phyloP scores from a whole-genome alignment of 2,888 invertebrate species.

The Diogma glabrata region DNA sequence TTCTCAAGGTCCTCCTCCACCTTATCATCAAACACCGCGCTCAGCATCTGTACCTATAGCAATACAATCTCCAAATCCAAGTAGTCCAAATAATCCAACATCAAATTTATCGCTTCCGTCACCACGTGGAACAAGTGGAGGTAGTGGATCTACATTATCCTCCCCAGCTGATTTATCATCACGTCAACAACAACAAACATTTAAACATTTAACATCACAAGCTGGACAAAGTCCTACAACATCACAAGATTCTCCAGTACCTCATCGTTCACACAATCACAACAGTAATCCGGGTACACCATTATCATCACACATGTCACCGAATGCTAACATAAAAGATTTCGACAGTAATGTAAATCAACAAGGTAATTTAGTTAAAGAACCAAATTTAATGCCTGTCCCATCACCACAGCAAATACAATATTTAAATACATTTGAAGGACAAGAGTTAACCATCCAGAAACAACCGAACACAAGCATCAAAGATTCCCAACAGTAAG shows the following conservation, averaged over 20 bases:
- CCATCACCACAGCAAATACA: conserved; percentile 94
- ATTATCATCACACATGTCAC: conserved; percentile 49
- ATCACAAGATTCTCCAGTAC: conserved; percentile 46
- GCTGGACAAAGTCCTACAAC: conserved; percentile 11
- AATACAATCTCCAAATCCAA: conserved; percentile 59
- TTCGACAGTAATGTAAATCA: conserved; percentile 23
- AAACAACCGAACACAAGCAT: conserved; percentile 88
- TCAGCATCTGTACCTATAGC: conserved; percentile 64
- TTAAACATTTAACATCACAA: conserved; percentile 7
- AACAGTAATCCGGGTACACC: conserved; percentile 67
- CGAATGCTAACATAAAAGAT: conserved; percentile 39
- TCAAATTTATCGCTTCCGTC: conserved; percentile 63
- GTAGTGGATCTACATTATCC: conserved; percentile 52
- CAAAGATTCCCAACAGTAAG: conserved; percentile 46
- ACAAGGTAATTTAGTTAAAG: conserved; percentile 42
- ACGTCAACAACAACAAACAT: conserved; percentile 21
- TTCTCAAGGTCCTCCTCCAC: conserved; percentile 65
- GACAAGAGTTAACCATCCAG: conserved; percentile 91
- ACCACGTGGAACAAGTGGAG: conserved; percentile 39
- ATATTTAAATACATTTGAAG: conserved; percentile 90
- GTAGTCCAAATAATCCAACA: conserved; percentile 59
- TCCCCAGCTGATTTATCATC: conserved; percentile 51
- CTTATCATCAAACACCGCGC: conserved; percentile 60
- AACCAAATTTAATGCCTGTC: conserved; percentile 88
- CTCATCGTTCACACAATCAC: conserved; percentile 38